Base-by-base conservation (phyloP, 2,888 invertebrate species). In the Vanessa cardui region DNA sequence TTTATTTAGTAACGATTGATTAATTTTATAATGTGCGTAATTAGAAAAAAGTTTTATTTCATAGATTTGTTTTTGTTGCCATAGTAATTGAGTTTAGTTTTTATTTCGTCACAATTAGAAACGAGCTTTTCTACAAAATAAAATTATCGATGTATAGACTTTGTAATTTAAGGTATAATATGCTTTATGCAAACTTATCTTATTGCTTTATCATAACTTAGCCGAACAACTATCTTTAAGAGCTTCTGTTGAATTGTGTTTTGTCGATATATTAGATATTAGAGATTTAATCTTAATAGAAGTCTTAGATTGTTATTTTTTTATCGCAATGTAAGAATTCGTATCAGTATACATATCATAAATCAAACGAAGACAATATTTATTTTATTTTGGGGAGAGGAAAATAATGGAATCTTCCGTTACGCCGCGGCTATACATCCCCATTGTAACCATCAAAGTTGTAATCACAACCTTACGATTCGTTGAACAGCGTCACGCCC, bases 381-480 rank as follows among this genome's bases (percentile, higher is more conserved):
- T 78, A 73, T 77, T 80, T 84, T 87, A 86, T 86, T 84, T 79
- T 73, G 70, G 77, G 77, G 80, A 83, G 81, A 85, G 84, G 80
- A 80, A 79, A 74, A 80, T 84, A 84, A 85, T 80, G 78, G 75
- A 83, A 83, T 82, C 81, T 80, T 82, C 82, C 77, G 78, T 78
- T 77, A 82, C 77, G 77, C 79, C 76, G 77, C 79, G 76, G 74
- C 78, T 68, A 78, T 74, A 74, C 77, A 77, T 77, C 80, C 77
- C 75, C 80, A 83, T 82, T 80, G 80, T 81, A 80, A 73, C 80
- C 79, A 79, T 82, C 80, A 83, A 84, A 85, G 82, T 62, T 54
- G 58, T 90, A 89, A 89, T 88, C 87, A 85, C 87, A 83, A 86
- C 82, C 84, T 88, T 83, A 85, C 86, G 87, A 86, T 80, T 82